These are phyloP conservation scores for Australoheros facetus DNA, from an alignment of 2,797 vertebrate genomes.

Conservation along the genomic window DNA sequence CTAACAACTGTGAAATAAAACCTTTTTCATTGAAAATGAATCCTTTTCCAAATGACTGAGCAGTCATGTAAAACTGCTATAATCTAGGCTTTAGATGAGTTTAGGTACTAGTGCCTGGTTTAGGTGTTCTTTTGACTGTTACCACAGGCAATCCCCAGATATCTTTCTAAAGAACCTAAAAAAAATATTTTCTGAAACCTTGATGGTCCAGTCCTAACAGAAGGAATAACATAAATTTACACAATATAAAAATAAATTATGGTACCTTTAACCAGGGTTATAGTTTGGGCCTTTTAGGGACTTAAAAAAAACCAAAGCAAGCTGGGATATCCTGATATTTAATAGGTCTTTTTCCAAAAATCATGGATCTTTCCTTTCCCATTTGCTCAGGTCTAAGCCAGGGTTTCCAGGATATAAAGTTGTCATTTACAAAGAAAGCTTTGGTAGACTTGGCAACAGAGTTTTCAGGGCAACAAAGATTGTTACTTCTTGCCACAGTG, in stretches of 20 bases:
- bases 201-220: neutral
- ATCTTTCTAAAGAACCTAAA: neutral
- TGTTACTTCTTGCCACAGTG: no score
- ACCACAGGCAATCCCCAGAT: neutral
- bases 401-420: neutral
- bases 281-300: neutral
- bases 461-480: no score
- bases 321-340: neutral
- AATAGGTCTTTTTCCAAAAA: neutral
- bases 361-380: neutral
- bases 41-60: neutral
- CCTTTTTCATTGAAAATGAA: slow-evolving; percentile 11
- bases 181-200: neutral
- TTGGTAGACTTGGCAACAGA: no score
- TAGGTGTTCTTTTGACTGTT: slow-evolving; percentile 8
- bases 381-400: neutral
- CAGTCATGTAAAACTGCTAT: slow-evolving; percentile 1
- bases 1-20: neutral
- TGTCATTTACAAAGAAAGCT: neutral
- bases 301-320: neutral
- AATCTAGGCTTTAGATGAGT: slow-evolving; percentile 7
- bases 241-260: neutral
- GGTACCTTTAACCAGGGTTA: neutral
- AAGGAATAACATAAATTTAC: neutral
- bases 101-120: neutral